phyloP scores from a whole-genome alignment of 2,888 invertebrate genomes.

The Andrena bucephala region DNA sequence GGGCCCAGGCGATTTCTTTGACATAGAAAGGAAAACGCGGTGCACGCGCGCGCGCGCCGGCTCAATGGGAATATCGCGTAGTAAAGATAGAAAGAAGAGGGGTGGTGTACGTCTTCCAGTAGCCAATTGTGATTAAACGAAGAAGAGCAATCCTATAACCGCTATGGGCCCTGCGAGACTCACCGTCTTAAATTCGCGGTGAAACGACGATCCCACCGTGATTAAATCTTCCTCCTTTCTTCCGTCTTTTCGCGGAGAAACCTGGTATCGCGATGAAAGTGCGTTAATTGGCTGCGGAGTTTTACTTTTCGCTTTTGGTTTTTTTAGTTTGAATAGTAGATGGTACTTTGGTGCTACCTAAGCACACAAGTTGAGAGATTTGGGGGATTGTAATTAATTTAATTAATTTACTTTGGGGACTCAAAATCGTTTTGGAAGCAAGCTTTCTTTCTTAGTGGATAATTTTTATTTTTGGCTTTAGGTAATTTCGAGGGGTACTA shows the following conservation, averaged over 20 bases:
- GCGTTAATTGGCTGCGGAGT: constrained; percentile 24
- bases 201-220: constrained; percentile 46
- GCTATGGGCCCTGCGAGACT: neutral
- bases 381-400: too few relatives aligned
- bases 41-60: constrained; percentile 1
- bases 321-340: neutral
- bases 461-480: too few relatives aligned
- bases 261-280: constrained; percentile 54
- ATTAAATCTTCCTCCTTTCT: constrained; percentile 26
- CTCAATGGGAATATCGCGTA: constrained; percentile 46
- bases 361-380: too few relatives aligned
- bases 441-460: too few relatives aligned
- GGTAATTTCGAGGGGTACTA: too few relatives aligned
- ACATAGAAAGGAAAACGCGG: constrained; percentile 80
- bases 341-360: too few relatives aligned
- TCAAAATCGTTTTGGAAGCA: too few relatives aligned
- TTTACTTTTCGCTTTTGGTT: neutral
- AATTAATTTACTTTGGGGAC: too few relatives aligned
- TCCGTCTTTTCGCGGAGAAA: constrained; percentile 11
- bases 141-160: neutral
- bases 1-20: constrained; percentile 78
- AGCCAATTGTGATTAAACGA: constrained; percentile 24
- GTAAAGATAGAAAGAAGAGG: neutral
- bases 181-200: neutral
- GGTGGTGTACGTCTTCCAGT: neutral